Conservation (phyloP, 2,113 vertebrate genomes). For the Plectropomus leopardus region DNA sequence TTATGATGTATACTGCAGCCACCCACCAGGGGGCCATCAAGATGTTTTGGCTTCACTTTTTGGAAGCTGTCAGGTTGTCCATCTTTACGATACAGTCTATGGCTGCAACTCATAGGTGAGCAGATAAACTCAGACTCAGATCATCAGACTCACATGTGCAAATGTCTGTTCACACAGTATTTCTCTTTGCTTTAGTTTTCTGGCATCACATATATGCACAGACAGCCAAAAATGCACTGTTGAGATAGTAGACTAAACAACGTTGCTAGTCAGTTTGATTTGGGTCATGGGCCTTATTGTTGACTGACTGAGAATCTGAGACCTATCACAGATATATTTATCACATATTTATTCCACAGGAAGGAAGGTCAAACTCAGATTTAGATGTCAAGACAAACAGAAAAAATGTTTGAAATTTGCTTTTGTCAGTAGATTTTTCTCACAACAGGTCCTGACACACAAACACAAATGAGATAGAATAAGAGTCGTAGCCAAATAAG, state of each 20-base stretch:
- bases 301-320: background rate
- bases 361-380: slow-evolving; percentile 10
- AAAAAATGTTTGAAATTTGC: background rate
- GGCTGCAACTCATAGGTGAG: background rate
- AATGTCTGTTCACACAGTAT: background rate
- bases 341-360: slow-evolving; percentile 10
- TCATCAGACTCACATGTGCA: background rate
- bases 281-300: background rate
- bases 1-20: too few species aligned
- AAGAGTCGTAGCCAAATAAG: too few species aligned
- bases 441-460: too few species aligned
- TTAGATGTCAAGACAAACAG: background rate
- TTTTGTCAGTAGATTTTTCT: background rate
- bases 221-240: background rate
- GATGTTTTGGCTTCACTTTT: too few species aligned
- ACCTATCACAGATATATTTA: background rate
- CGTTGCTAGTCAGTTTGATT: background rate
- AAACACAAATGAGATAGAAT: background rate
- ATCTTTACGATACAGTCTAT: too few species aligned
- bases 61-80: too few species aligned
- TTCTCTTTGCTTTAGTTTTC: background rate
- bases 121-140: too few species aligned
- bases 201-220: background rate
- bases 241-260: background rate
- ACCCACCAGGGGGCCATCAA: too few species aligned